Base-by-base conservation (phyloP, 2,888 invertebrate genomes). In the Mimumesa dahlbomi region DNA sequence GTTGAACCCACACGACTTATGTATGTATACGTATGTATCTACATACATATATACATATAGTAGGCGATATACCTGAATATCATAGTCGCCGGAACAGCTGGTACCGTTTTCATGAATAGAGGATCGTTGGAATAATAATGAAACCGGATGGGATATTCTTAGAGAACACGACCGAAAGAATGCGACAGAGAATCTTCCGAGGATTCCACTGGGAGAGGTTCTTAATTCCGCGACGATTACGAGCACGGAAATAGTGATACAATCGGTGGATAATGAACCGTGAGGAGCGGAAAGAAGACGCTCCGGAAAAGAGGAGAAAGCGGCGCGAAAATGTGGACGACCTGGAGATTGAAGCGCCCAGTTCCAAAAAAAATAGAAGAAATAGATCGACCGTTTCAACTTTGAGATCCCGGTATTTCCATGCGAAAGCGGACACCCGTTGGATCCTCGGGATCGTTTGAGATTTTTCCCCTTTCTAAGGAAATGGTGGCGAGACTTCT, bases 201-300 rank as follows among this genome's bases (percentile, higher is more conserved):
- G 16, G n/a, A n/a, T n/a, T n/a, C n/a, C n/a, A n/a, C n/a, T n/a
- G n/a, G n/a, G 34, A 36, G 14, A 16, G 31, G 18, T 13, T 6
- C 54, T 61, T 62, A 61, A 52, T 59, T 22, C 34, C 16, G 14
- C 14, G 16, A 21, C n/a, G 63, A 58, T 63, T 49, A 58, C 53
- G 9, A 34, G 36, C 21, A 9, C 21, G 48, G 38, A 54, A 18
- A 7, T 25, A 29, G 42, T n/a, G 42, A 18, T 16, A 64, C 64
- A 70, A 72, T 72, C 48, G 7, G 19, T 2, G 18, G 49, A 54
- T 63, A 72, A 72, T 46, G 71, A 72, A 50, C 49, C 69, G 62
- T 22, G 36, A 54, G 59, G 50, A 29, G 21, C 45, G 25, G 3
- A 16, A 18, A 36, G 9, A 2, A 21, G 43, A 13, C n/a, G 34